phyloP scores from a whole-genome alignment of 2,113 vertebrate species.

The Cathartes aura region DNA sequence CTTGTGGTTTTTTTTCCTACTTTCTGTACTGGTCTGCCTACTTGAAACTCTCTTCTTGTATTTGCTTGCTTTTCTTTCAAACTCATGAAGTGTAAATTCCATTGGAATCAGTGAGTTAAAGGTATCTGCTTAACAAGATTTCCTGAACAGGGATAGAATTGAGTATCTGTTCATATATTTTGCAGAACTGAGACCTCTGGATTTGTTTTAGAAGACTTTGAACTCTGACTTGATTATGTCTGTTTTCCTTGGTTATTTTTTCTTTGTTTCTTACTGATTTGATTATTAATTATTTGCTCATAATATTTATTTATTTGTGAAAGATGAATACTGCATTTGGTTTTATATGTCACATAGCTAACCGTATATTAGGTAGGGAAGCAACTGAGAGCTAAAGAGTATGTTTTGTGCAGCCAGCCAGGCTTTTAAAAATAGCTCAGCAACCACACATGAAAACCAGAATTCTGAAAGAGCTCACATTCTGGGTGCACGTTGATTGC shows the following conservation, averaged over 20 bases:
- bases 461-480: conserved; percentile 36
- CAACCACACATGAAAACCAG: not conserved
- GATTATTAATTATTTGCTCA: not conserved
- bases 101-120: not conserved
- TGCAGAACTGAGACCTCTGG: not conserved
- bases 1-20: fast-evolving
- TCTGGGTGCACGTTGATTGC: not conserved
- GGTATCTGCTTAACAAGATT: not conserved
- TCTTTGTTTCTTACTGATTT: not conserved
- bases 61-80: not conserved
- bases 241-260: not conserved
- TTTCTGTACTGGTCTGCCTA: not conserved
- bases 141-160: not conserved
- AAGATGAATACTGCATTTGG: not conserved
- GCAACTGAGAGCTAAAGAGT: not conserved
- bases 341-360: not conserved
- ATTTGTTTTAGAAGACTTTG: not conserved
- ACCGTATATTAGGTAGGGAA: not conserved
- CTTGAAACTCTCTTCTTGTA: not conserved
- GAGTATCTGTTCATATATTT: not conserved
- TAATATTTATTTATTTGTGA: not conserved
- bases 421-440: conserved; percentile 48
- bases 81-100: not conserved
- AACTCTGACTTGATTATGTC: not conserved
- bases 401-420: not conserved